phyloP scores from a whole-genome alignment of 2,113 vertebrate species.

The Nematolebias whitei region DNA sequence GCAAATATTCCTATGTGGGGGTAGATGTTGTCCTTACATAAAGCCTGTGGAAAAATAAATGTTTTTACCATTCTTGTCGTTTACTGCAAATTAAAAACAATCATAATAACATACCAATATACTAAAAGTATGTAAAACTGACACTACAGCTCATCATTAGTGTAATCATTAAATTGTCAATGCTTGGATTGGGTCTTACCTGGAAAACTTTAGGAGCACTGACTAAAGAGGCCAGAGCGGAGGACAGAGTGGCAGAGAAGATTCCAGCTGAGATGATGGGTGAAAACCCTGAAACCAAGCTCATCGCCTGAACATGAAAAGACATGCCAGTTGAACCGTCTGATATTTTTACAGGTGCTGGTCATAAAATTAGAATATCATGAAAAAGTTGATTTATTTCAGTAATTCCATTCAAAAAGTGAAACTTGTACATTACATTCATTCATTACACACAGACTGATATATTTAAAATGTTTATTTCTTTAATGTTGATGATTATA shows the following conservation, averaged over 20 bases:
- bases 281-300: slow-evolving; percentile 92
- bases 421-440: too few relatives aligned
- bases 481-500: too few relatives aligned
- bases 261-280: slow-evolving; percentile 96
- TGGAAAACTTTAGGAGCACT: slow-evolving; percentile 99
- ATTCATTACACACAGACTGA: too few relatives aligned
- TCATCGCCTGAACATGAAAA: slow-evolving; percentile 89
- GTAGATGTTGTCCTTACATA: slow-evolving; percentile 99
- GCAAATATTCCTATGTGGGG: slow-evolving; percentile 92
- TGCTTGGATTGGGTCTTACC: slow-evolving; percentile 70
- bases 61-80: too few relatives aligned
- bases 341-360: too few relatives aligned
- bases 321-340: neutral
- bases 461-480: too few relatives aligned
- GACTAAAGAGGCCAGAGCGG: slow-evolving; percentile 96
- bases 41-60: slow-evolving; percentile 78
- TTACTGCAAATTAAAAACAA: too few relatives aligned
- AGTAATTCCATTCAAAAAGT: too few relatives aligned
- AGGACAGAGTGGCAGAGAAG: slow-evolving; percentile 97
- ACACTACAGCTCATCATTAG: neutral
- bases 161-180: neutral
- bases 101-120: neutral
- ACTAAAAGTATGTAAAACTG: neutral
- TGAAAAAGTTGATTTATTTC: too few relatives aligned
- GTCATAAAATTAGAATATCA: too few relatives aligned